phyloP scores from a whole-genome alignment of 1,140 invertebrate genomes.

The Cecropterus lyciades region DNA sequence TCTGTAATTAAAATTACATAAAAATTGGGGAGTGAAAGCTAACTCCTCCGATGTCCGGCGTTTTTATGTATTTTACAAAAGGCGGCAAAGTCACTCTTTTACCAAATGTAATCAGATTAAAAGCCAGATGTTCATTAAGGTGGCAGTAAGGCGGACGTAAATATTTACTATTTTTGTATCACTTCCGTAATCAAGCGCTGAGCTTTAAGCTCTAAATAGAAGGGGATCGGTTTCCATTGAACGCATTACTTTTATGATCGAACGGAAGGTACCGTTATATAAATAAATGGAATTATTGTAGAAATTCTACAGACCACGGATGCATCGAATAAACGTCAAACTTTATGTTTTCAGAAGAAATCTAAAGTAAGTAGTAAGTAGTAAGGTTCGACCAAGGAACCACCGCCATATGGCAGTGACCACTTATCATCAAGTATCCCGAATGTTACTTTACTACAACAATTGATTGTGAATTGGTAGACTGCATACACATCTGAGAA shows the following conservation, averaged over 20 bases:
- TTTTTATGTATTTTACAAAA: not conserved
- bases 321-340: conserved; percentile 2
- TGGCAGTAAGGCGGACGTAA: conserved; percentile 37
- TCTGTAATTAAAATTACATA: no score
- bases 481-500: no score
- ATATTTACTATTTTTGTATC: conserved; percentile 61
- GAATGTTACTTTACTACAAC: no score
- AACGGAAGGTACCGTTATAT: conserved; percentile 17
- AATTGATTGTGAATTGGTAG: no score
- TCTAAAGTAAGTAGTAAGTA: no score
- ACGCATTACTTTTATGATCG: conserved; percentile 24
- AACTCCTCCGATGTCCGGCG: not conserved
- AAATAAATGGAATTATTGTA: conserved; percentile 9
- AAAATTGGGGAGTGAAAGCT: no score
- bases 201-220: conserved; percentile 42
- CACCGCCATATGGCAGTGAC: no score
- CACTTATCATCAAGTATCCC: no score
- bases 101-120: not conserved
- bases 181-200: conserved; percentile 54
- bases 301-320: conserved; percentile 9
- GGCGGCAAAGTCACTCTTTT: not conserved
- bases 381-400: no score
- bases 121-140: conserved; percentile 50
- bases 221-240: conserved; percentile 26
- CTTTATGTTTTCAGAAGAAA: not conserved